These are phyloP conservation scores for Coendou prehensilis DNA, from an alignment of 2,797 vertebrate genomes.

Conservation along the genomic window DNA sequence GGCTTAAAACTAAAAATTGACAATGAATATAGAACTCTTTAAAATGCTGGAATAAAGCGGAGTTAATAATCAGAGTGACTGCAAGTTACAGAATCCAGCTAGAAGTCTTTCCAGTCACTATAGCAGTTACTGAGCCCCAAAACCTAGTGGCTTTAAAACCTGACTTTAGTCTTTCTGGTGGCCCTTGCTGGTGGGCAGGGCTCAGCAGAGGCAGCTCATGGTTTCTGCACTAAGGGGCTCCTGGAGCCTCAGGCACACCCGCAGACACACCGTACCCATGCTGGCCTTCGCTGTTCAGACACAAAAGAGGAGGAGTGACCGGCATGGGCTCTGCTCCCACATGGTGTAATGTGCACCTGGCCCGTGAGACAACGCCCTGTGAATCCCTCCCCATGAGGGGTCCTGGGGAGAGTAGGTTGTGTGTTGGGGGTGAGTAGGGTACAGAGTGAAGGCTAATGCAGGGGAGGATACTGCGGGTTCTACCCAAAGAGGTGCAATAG, in stretches of 20 bases:
- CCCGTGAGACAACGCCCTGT: background rate
- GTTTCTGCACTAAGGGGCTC: background rate
- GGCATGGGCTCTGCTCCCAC: background rate
- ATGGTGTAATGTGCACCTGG: rapidly evolving
- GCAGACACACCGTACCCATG: rapidly evolving
- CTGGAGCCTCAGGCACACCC: background rate
- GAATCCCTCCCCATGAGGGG: background rate
- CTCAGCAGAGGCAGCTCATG: background rate
- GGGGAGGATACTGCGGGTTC: background rate
- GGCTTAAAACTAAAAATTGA: background rate
- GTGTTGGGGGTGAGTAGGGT: background rate
- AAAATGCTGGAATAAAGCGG: background rate
- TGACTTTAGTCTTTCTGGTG: background rate
- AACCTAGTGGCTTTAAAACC: background rate
- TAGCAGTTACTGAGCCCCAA: background rate
- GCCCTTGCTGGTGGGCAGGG: background rate
- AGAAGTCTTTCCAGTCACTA: background rate
- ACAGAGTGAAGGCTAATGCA: background rate
- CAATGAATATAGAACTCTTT: background rate
- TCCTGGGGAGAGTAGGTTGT: background rate
- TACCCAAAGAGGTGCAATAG: background rate
- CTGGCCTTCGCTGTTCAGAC: background rate
- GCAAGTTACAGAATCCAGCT: background rate
- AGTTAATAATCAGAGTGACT: background rate
- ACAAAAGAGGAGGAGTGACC: background rate